Evolutionary conservation across 2,888 invertebrate species (phyloP).

Genomic region (Thysanoteuthis rhombus): DNA sequence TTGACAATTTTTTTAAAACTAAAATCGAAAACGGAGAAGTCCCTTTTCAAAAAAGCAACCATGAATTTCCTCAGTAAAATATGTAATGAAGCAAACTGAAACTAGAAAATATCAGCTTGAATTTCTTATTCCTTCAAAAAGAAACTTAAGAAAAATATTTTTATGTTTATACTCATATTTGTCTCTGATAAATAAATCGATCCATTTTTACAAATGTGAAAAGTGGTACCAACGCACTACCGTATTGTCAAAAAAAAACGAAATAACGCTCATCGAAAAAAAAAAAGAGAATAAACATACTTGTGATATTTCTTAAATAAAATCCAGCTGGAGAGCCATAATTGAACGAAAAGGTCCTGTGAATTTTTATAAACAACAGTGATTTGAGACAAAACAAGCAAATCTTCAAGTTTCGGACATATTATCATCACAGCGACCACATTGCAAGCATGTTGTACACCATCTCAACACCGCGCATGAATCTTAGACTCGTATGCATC

Average conservation of each 20-base stretch:
- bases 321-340: neutral
- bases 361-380: neutral
- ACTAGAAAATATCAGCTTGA: no score
- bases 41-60: no score
- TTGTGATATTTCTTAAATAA: neutral
- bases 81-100: no score
- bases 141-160: no score
- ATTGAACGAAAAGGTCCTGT: neutral
- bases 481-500: neutral
- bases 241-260: neutral
- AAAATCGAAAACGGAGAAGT: no score
- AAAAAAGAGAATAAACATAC: neutral
- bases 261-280: neutral
- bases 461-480: neutral
- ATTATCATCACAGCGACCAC: neutral
- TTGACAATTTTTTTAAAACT: no score
- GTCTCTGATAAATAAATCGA: no score
- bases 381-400: neutral
- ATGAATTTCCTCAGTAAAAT: no score
- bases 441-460: neutral
- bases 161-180: no score
- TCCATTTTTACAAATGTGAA: neutral
- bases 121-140: no score
- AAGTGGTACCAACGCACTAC: neutral
- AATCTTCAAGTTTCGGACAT: neutral